Evolutionary conservation across 1,140 invertebrate species (phyloP), one percentile per base, ranked within the genome.

Genomic region (Dendroctonus valens): DNA sequence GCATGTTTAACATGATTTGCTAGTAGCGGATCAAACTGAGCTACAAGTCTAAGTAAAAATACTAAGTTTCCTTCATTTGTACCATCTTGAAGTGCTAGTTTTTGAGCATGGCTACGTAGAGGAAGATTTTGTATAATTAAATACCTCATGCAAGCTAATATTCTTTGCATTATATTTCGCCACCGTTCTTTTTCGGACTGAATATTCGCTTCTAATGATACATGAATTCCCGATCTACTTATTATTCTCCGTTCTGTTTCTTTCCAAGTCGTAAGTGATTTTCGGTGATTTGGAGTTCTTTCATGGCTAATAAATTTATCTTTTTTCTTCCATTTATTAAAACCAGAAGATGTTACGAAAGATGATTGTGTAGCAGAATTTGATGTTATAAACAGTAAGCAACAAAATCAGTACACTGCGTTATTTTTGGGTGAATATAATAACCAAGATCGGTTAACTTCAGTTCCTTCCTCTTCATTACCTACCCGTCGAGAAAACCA

Each of bases 121-220:
- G 42, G n/a, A 44, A 44, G 42, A 44, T 44, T 44, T 44, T 44
- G 42, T 44, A n/a, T 44, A 44, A 44, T 44, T n/a, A 44, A n/a
- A 44, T 44, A 44, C n/a, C n/a, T 44, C 42, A 44, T 44, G 42
- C 42, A 44, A 44, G 42, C 42, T 44, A 44, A 44, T 44, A 44
- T 44, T 44, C 42, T 7, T 44, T 44, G 42, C 42, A 44, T 7
- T 44, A 44, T 44, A 44, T 44, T 44, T 44, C 42, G 42, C 42
- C 42, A 44, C n/a, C 42, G 42, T 44, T 44, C 42, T 44, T 44
- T 44, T 44, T 44, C 42, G 42, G 42, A 44, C 42, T 44, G 42
- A 7, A 44, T 44, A 44, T 44, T 44, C n/a, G n/a, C n/a, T 44
- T 44, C 42, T 44, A 44, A n/a, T 44, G 42, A 44, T 44, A n/a